Base-by-base conservation (phyloP, 2,888 invertebrate genomes). In the Macropis europaea region DNA sequence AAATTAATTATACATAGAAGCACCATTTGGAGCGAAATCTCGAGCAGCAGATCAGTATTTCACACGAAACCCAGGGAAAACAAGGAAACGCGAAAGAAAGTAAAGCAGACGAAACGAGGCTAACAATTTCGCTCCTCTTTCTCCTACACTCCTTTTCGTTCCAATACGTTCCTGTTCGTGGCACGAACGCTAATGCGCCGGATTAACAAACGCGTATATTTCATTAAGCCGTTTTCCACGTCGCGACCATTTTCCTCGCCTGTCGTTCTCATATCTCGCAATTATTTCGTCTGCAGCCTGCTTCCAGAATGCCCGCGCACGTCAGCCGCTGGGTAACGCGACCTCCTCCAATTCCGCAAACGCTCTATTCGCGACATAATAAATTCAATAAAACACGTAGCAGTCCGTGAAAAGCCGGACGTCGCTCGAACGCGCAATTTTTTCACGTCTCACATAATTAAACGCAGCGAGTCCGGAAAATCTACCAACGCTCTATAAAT, bases 161-260 rank as follows among this genome's bases (percentile, higher is more conserved):
- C 17, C 34, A 38, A 57, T 60, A 57, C 48, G n/a, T 57, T 38
- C 34, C n/a, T 3, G 38, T 61, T 50, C 62, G 64, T 45, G 43
- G 63, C 34, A 11, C 13, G 32, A 34, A 60, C 63, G 67, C 71
- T 78, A 75, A 81, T 73, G 68, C 59, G 32, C 6, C 48, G 68
- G 72, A 76, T 77, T 78, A 80, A 79, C 76, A 76, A 81, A 82
- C 75, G 79, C 74, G 75, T 76, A 79, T 80, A 78, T 79, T 77
- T 83, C 67, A 76, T 82, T 79, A 72, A 76, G 68, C 61, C 57
- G 48, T 50, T 74, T 64, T 52, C 59, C 59, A 22, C 60, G 45
- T 53, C 50, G 52, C 32, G 50, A 64, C 47, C 64, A 53, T 56
- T 66, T 69, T 54, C 28, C 36, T 11, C 13, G 2, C 15, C n/a